Conservation (phyloP, 2,888 invertebrate species). For the Phyto melanocephala region DNA sequence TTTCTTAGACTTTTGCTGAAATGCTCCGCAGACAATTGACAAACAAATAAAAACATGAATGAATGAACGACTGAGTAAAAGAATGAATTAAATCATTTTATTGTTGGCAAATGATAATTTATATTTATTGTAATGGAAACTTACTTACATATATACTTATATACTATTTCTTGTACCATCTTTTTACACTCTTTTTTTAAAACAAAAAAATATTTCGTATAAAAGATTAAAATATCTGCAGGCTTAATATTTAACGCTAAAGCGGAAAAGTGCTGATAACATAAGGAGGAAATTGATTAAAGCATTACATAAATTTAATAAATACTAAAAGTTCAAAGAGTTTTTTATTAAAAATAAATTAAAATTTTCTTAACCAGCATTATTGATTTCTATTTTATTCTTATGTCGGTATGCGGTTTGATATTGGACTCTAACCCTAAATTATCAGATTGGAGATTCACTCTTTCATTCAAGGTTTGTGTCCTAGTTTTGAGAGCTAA, state of each 20-base stretch:
- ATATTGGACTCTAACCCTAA: too few relatives aligned
- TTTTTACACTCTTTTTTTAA: neutral
- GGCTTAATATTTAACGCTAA: conserved; percentile 42
- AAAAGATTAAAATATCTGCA: conserved; percentile 37
- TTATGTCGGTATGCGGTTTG: too few relatives aligned
- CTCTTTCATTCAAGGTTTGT: too few relatives aligned
- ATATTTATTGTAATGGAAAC: conserved; percentile 63
- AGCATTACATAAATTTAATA: too few relatives aligned
- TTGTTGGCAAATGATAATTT: conserved; percentile 52
- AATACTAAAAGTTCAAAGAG: too few relatives aligned
- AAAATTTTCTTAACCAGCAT: too few relatives aligned
- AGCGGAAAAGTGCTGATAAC: too few relatives aligned
- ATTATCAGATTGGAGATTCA: too few relatives aligned
- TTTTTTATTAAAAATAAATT: too few relatives aligned
- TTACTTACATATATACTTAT: conserved; percentile 8
- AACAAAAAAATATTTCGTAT: neutral
- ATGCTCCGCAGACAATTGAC: conserved; percentile 49
- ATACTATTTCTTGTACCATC: neutral
- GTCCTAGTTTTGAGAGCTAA: too few relatives aligned
- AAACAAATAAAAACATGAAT: conserved; percentile 51
- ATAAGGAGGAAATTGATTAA: too few relatives aligned
- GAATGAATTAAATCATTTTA: conserved; percentile 57
- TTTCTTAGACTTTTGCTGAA: conserved; percentile 34
- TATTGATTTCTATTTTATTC: too few relatives aligned
- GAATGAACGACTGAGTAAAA: conserved; percentile 22